Percentiles rank a stretch among this genome's conserved stretches.
Evolutionary conservation across 2,888 invertebrate genomes (phyloP).

Genomic region (Desoria tigrina): DNA sequence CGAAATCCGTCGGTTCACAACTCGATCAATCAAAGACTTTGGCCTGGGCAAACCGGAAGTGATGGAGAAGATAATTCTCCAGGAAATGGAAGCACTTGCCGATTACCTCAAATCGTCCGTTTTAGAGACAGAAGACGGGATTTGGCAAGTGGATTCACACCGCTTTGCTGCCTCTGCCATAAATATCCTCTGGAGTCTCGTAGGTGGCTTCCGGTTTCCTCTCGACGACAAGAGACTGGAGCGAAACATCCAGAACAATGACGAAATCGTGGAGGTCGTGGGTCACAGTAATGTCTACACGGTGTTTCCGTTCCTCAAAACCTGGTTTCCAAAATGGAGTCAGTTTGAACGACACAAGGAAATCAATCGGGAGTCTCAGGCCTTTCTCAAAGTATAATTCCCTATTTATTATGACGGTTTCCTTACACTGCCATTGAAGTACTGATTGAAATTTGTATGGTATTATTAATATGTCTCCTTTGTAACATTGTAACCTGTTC

Average conservation of each 20-base stretch:
- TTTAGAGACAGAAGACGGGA: not conserved
- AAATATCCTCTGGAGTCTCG: conserved; percentile 9
- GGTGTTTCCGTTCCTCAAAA: conserved; percentile 8
- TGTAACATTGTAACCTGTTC: too few relatives aligned
- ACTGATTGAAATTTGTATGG: too few relatives aligned
- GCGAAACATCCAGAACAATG: not conserved
- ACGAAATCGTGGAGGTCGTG: conserved; percentile 2
- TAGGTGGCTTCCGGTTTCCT: conserved; percentile 9
- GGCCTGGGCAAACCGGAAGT: conserved; percentile 4
- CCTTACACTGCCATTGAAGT: too few relatives aligned
- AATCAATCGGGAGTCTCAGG: not conserved
- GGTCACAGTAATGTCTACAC: conserved; percentile 1
- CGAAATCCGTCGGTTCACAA: conserved; percentile 1
- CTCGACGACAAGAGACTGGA: not conserved
- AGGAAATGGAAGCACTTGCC: not conserved
- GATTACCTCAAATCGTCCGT: not conserved
- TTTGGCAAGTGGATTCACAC: not conserved
- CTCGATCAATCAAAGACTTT: conserved; percentile 8
- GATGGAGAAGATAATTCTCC: conserved; percentile 2
- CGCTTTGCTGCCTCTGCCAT: not conserved
- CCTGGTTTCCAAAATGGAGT: conserved; percentile 13
- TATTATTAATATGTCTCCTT: too few relatives aligned
- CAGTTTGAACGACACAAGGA: conserved; percentile 1
- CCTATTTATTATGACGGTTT: too few relatives aligned
- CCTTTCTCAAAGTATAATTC: conserved; percentile 1